A percentile compares a stretch with the other conserved stretches of the same genome.
phyloP scores from a whole-genome alignment of 92 coral and sea anemone species.

The Porites divaricata region DNA sequence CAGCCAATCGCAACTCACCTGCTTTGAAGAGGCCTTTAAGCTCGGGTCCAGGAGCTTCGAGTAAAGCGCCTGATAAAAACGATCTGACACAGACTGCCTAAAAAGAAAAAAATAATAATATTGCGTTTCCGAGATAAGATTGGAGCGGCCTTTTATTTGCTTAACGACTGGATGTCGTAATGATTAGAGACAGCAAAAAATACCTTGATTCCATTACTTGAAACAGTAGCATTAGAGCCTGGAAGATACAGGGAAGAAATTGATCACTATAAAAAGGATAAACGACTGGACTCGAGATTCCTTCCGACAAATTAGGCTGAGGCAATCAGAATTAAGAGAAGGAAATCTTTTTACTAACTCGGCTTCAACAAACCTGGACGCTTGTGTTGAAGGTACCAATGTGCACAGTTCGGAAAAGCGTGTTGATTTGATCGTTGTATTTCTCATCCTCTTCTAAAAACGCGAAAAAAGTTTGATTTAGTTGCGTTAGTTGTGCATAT shows the following conservation, averaged over 20 bases:
- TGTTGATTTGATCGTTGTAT: constrained; percentile 86
- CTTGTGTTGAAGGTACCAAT: constrained; percentile 91
- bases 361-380: constrained; percentile 72
- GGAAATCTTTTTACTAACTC: not conserved
- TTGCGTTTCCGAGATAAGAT: not conserved
- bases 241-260: not conserved
- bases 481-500: too few relatives aligned
- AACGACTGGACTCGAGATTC: too few relatives aligned
- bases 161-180: too few relatives aligned
- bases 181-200: not conserved
- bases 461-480: not conserved
- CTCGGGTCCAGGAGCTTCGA: constrained; percentile 88
- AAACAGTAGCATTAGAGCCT: constrained; percentile 92
- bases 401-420: constrained; percentile 88
- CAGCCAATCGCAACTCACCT: constrained; percentile 46
- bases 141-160: not conserved
- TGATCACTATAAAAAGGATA: not conserved
- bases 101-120: not conserved
- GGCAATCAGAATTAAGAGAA: too few relatives aligned
- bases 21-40: constrained; percentile 80
- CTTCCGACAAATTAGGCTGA: not conserved
- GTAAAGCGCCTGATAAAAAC: constrained; percentile 93
- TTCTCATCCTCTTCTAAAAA: constrained; percentile 88
- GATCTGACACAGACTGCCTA: constrained; percentile 96
- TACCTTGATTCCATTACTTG: constrained; percentile 99